Evolutionary conservation across 1,140 invertebrate genomes (phyloP).

Genomic region (Zaprionus africanus): DNA sequence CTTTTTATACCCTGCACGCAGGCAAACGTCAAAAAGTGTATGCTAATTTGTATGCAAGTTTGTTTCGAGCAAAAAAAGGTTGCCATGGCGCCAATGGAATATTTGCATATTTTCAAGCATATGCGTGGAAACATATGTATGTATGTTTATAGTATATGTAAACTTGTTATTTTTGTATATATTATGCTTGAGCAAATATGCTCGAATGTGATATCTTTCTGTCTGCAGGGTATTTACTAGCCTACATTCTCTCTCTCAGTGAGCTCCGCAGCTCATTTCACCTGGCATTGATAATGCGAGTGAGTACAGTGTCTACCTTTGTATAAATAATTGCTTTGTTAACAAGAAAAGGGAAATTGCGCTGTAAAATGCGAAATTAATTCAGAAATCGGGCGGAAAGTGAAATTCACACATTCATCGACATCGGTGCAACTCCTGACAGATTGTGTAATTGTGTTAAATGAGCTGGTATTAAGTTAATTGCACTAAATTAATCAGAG

Average conservation of each 20-base stretch:
- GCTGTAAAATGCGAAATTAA: not conserved
- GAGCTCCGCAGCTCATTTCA: not conserved
- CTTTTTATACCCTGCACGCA: conserved; percentile 18
- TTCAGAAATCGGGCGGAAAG: conserved; percentile 7
- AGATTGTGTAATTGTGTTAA: conserved; percentile 37
- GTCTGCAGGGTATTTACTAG: not conserved
- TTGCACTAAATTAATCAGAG: conserved; percentile 58
- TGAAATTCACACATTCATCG: not conserved
- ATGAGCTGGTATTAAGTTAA: conserved; percentile 47
- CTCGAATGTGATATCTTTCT: not conserved
- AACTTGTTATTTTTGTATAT: not conserved
- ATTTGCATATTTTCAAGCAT: conserved; percentile 1
- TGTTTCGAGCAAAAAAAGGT: not conserved
- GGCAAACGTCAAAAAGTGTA: not conserved
- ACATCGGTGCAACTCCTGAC: conserved; percentile 1
- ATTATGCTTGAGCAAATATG: not conserved
- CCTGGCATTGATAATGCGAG: not conserved
- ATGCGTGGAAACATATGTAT: not conserved
- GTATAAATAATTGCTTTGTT: conserved; percentile 34
- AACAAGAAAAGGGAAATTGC: not conserved
- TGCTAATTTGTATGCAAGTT: conserved; percentile 1
- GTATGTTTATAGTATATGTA: too few species aligned
- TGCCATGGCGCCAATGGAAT: not conserved
- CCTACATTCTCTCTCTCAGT: not conserved
- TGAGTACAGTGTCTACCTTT: conserved; percentile 6